These are phyloP conservation scores for Deilephila elpenor DNA, from an alignment of 2,888 invertebrate genomes.

Conservation along the genomic window DNA sequence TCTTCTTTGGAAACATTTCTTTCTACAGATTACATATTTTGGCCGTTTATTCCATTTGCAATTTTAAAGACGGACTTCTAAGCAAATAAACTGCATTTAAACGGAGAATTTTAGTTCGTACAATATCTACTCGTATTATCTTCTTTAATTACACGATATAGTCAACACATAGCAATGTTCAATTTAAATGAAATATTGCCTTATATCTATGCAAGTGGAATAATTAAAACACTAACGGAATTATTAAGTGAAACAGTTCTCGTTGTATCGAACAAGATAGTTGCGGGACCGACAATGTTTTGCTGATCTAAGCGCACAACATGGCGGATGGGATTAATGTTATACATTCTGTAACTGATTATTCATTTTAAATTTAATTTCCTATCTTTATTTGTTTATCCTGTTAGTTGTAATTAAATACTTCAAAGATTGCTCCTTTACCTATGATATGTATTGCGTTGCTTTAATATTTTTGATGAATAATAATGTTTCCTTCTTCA, in stretches of 20 bases:
- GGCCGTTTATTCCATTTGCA: not conserved
- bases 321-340: conserved; percentile 8
- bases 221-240: conserved; percentile 71
- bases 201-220: conserved; percentile 56
- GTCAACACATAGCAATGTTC: conserved; percentile 9
- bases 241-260: conserved; percentile 63
- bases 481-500: no score
- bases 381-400: not conserved
- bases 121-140: not conserved
- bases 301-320: conserved; percentile 29
- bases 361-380: not conserved
- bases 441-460: no score
- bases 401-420: not conserved
- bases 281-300: conserved; percentile 58
- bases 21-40: not conserved
- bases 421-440: no score
- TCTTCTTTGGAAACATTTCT: not conserved
- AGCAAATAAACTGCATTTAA: not conserved
- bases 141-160: not conserved
- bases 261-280: conserved; percentile 67
- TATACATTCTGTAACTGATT: not conserved
- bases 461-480: no score
- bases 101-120: no score
- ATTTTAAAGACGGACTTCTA: not conserved
- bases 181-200: conserved; percentile 46